Evolutionary conservation across 2,888 invertebrate genomes (phyloP).

Genomic region (Drosophila diplacantha): DNA sequence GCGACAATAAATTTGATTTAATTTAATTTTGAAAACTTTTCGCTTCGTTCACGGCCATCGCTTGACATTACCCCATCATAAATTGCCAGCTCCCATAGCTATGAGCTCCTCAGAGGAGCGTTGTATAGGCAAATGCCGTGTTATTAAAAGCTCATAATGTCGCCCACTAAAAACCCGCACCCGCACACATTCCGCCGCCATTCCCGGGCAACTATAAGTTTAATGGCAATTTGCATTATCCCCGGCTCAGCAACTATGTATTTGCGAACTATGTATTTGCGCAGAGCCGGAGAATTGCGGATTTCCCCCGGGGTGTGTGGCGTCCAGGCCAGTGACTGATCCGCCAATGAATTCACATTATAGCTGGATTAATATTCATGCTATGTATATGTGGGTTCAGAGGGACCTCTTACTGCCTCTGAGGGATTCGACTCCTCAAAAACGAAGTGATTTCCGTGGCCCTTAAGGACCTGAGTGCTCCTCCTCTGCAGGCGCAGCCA

Average conservation of each 20-base stretch:
- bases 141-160: slow-evolving; percentile 23
- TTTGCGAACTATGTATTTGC: slow-evolving; percentile 1
- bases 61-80: slow-evolving; percentile 48
- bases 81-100: slow-evolving; percentile 30
- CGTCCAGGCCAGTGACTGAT: neutral
- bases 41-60: slow-evolving; percentile 35
- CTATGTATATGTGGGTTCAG: neutral
- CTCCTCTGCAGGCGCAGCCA: slow-evolving; percentile 51
- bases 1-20: slow-evolving; percentile 58
- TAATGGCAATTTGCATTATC: slow-evolving; percentile 20
- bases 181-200: neutral
- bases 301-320: neutral
- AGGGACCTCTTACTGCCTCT: neutral
- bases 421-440: neutral
- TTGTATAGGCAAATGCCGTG: slow-evolving; percentile 6
- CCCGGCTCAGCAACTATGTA: slow-evolving; percentile 6
- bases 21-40: slow-evolving; percentile 45
- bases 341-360: neutral
- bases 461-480: neutral
- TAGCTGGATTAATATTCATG: neutral
- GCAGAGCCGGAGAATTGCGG: neutral
- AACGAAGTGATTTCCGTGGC: neutral
- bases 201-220: neutral
- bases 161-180: slow-evolving; percentile 8
- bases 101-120: too few relatives aligned